Percentiles rank a stretch among this genome's conserved stretches.
phyloP scores from a whole-genome alignment of 2,888 invertebrate genomes.

The Chrysolina oricalcia region DNA sequence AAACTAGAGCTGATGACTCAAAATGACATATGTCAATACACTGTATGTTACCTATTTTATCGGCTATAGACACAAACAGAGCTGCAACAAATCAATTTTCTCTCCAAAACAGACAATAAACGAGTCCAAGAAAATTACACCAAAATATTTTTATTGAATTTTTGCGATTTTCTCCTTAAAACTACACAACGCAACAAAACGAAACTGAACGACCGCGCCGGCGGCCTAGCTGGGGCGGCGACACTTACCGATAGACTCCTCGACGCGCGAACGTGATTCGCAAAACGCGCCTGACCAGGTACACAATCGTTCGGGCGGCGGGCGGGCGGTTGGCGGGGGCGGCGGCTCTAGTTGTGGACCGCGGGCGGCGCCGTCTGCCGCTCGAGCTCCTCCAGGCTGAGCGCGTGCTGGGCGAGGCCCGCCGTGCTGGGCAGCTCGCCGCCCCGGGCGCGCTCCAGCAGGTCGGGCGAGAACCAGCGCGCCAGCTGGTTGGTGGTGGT shows the following conservation, averaged over 20 bases:
- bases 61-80: slow-evolving; percentile 15
- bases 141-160: slow-evolving; percentile 24
- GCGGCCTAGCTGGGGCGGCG: not conserved
- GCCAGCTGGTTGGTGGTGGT: slow-evolving; percentile 84
- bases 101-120: not conserved
- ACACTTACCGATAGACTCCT: slow-evolving; percentile 33
- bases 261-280: slow-evolving; percentile 18
- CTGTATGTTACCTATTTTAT: no score
- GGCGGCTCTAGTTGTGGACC: slow-evolving; percentile 76
- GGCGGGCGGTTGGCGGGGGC: not conserved
- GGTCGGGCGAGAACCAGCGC: slow-evolving; percentile 90
- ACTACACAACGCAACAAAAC: not conserved
- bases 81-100: not conserved
- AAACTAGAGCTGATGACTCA: no score
- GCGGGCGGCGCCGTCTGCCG: slow-evolving; percentile 80
- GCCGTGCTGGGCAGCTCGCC: slow-evolving; percentile 84
- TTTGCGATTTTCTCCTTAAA: slow-evolving; percentile 19
- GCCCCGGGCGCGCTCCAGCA: slow-evolving; percentile 86
- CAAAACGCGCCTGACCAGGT: not conserved
- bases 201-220: not conserved
- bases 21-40: not conserved
- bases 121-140: not conserved
- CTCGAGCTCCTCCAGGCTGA: slow-evolving; percentile 90
- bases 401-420: slow-evolving; percentile 78
- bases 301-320: not conserved